phyloP scores from a whole-genome alignment of 2,888 invertebrate genomes.

The Drosophila trichaetosa region DNA sequence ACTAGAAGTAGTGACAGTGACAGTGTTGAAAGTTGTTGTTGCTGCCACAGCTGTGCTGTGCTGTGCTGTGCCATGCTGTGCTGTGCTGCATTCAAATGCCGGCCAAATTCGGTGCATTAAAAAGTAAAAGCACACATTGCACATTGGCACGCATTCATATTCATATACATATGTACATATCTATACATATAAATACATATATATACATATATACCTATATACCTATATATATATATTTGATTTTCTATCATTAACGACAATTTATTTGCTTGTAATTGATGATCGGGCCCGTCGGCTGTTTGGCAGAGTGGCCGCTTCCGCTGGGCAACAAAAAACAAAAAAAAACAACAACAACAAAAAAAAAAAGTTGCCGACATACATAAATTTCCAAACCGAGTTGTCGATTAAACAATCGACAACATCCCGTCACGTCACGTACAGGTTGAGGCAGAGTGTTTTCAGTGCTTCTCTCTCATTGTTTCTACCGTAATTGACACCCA shows the following conservation, averaged over 20 bases:
- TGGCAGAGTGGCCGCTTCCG: conserved; percentile 53
- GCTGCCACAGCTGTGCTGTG: conserved; percentile 41
- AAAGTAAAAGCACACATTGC: conserved; percentile 60
- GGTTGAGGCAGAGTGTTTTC: conserved; percentile 32
- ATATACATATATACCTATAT: not conserved
- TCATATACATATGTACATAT: not conserved
- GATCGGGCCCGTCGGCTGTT: conserved; percentile 30
- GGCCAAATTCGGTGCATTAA: conserved; percentile 49
- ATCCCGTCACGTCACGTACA: conserved; percentile 83
- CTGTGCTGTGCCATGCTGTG: conserved; percentile 15
- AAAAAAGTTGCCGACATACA: conserved; percentile 54
- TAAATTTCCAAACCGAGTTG: conserved; percentile 81
- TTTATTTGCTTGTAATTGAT: conserved; percentile 77
- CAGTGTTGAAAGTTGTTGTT: conserved; percentile 27
- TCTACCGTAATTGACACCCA: conserved; percentile 79
- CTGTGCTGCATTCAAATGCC: conserved; percentile 63
- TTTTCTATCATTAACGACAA: conserved; percentile 62
- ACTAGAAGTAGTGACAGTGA: conserved; percentile 12
- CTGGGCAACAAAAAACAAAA: conserved; percentile 33
- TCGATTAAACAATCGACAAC: conserved; percentile 81
- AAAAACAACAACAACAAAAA: not conserved
- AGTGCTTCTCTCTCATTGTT: conserved; percentile 64
- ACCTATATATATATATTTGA: conserved; percentile 27
- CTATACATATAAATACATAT: too few relatives aligned
- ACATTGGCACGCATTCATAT: conserved; percentile 57